Evolutionary conservation across 2,888 invertebrate genomes (phyloP).

Genomic region (Drosophila macrothrix): DNA sequence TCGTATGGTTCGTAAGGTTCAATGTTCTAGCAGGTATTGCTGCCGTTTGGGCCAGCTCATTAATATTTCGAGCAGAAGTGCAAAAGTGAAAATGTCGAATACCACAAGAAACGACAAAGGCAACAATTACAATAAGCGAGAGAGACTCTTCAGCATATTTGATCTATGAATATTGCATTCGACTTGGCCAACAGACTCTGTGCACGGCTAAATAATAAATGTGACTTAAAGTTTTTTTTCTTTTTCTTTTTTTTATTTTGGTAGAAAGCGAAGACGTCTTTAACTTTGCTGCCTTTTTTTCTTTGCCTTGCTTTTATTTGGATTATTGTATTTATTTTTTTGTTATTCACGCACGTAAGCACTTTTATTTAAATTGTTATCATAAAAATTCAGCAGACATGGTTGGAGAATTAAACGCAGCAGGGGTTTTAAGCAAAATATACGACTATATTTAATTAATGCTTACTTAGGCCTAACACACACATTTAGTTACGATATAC

Average conservation of each 20-base stretch:
- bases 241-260: constrained; percentile 18
- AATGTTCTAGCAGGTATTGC: constrained; percentile 57
- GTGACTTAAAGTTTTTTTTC: constrained; percentile 28
- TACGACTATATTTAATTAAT: constrained; percentile 72
- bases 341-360: constrained; percentile 64
- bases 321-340: constrained; percentile 50
- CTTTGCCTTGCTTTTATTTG: constrained; percentile 23
- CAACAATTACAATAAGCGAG: constrained; percentile 32
- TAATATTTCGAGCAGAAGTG: constrained; percentile 70
- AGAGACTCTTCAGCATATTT: constrained; percentile 49
- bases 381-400: constrained; percentile 67
- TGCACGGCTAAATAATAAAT: constrained; percentile 43
- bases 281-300: constrained; percentile 18
- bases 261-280: constrained; percentile 63
- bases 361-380: constrained; percentile 62
- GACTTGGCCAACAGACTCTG: constrained; percentile 42
- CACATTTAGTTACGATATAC: constrained; percentile 73
- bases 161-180: constrained; percentile 74
- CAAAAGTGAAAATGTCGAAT: constrained; percentile 83
- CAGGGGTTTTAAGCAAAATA: constrained; percentile 54
- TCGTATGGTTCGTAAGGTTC: constrained; percentile 36
- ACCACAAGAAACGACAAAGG: constrained; percentile 52
- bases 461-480: constrained; percentile 79
- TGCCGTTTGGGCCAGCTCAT: constrained; percentile 59
- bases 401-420: not conserved